These are phyloP conservation scores for Amblyjoppa proteus DNA, from an alignment of 2,888 invertebrate species.

Conservation along the genomic window DNA sequence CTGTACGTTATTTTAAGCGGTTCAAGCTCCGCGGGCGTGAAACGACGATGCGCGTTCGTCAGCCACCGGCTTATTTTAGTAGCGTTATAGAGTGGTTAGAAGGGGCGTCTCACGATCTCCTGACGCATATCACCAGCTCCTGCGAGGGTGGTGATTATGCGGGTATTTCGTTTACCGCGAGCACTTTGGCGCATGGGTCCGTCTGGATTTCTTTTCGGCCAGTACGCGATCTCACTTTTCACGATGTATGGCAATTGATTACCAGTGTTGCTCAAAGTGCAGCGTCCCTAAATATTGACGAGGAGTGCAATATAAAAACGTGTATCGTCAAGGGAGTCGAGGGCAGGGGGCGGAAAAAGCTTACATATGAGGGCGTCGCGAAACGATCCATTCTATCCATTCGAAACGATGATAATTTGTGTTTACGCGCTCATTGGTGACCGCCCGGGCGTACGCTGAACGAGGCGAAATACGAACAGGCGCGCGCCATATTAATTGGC, in stretches of 20 bases:
- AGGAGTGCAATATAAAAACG: not conserved
- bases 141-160: slow-evolving; percentile 8
- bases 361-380: not conserved
- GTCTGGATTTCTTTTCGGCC: too few relatives aligned
- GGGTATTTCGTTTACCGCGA: not conserved
- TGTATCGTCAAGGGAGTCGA: not conserved
- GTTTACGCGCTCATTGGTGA: not conserved
- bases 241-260: too few relatives aligned
- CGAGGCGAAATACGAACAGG: not conserved
- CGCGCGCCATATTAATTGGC: too few relatives aligned
- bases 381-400: too few relatives aligned
- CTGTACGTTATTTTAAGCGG: not conserved
- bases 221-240: too few relatives aligned
- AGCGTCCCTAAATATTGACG: too few relatives aligned
- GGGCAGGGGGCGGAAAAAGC: not conserved
- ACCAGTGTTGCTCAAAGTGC: too few relatives aligned
- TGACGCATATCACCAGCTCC: not conserved
- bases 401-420: too few relatives aligned
- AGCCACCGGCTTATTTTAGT: not conserved
- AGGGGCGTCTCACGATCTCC: not conserved
- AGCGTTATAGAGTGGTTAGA: slow-evolving; percentile 5
- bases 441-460: not conserved
- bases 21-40: not conserved
- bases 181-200: too few relatives aligned
- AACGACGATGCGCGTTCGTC: not conserved